phyloP scores from a whole-genome alignment of 2,888 invertebrate genomes.

The Mythimna vitellina region DNA sequence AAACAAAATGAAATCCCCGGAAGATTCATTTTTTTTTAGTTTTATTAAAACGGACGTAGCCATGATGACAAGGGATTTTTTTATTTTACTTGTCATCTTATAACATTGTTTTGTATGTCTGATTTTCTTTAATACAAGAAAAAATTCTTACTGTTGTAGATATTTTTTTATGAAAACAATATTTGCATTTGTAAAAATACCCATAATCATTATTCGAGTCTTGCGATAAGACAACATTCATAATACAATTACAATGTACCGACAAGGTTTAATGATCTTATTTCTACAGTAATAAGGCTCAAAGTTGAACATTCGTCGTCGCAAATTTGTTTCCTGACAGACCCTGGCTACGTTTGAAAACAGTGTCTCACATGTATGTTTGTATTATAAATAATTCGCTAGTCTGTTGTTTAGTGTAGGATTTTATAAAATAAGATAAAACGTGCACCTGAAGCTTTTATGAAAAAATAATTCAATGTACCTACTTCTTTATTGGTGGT shows the following conservation, averaged over 20 bases:
- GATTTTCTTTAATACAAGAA: too few species aligned
- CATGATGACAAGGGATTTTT: neutral
- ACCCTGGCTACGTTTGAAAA: neutral
- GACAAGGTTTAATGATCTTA: neutral
- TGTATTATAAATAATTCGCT: constrained; percentile 46
- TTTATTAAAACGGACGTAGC: constrained; percentile 13
- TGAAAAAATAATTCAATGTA: constrained; percentile 18
- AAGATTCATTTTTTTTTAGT: constrained; percentile 1
- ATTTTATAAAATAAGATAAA: constrained; percentile 33
- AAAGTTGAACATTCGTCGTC: neutral
- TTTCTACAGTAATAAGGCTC: too few species aligned
- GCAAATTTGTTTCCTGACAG: neutral
- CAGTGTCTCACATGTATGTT: constrained; percentile 23
- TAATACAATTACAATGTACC: neutral
- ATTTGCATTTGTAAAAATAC: neutral
- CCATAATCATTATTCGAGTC: neutral
- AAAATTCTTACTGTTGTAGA: too few species aligned
- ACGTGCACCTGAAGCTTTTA: constrained; percentile 25
- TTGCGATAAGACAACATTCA: neutral
- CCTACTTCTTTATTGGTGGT: neutral
- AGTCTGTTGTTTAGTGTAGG: constrained; percentile 51
- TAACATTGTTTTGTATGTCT: too few species aligned
- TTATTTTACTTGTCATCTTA: neutral
- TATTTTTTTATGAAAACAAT: too few species aligned
- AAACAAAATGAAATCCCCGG: neutral